Evolutionary conservation across 2,888 invertebrate genomes (phyloP).

Genomic region (Rhabditophanes sp.): DNA sequence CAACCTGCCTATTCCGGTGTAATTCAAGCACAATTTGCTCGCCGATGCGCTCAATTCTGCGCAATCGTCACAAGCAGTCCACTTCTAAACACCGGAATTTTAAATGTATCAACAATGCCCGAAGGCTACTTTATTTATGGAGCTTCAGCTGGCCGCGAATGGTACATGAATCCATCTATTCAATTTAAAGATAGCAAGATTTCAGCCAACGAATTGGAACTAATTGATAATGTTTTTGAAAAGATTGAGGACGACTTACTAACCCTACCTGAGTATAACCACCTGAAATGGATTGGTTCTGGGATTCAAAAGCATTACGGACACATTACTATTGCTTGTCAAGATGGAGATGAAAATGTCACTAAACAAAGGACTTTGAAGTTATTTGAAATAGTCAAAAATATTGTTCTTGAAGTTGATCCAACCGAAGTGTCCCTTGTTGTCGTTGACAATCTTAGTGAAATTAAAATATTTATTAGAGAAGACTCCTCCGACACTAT

Average conservation of each 20-base stretch:
- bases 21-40: conserved; percentile 29
- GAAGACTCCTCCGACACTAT: conserved; percentile 21
- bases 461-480: conserved; percentile 26
- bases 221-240: conserved; percentile 25
- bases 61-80: conserved; percentile 35
- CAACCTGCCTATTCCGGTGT: conserved; percentile 34
- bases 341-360: conserved; percentile 24
- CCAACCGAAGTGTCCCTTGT: conserved; percentile 20
- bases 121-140: conserved; percentile 33
- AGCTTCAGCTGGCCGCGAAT: conserved; percentile 36
- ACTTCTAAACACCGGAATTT: conserved; percentile 25
- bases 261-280: conserved; percentile 18
- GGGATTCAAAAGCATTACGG: conserved; percentile 37
- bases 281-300: conserved; percentile 32
- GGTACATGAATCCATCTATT: conserved; percentile 28
- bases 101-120: conserved; percentile 30
- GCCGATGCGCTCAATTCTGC: conserved; percentile 33
- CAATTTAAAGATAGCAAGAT: conserved; percentile 30
- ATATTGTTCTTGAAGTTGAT: conserved; percentile 25
- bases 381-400: conserved; percentile 6
- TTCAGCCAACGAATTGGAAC: conserved; percentile 15
- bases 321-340: conserved; percentile 30
- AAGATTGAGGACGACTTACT: conserved; percentile 24
- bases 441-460: conserved; percentile 25
- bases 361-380: conserved; percentile 7